These are phyloP conservation scores for Hylomyscus alleni DNA, from an alignment of 2,797 vertebrate genomes.

Conservation along the genomic window DNA sequence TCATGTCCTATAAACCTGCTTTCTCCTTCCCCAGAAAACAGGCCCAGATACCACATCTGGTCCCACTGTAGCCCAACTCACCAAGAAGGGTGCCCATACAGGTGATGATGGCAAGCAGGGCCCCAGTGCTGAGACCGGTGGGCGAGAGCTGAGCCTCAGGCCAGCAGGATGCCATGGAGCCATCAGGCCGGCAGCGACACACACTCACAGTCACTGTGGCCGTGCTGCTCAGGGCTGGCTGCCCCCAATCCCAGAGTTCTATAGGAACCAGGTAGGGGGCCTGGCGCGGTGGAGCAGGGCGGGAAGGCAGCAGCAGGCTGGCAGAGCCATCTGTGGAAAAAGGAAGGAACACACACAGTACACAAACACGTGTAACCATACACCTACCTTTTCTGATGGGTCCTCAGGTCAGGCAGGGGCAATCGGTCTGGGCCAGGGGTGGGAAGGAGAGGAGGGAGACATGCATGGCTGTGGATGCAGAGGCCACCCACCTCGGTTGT, in stretches of 20 bases:
- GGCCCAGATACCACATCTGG: not conserved
- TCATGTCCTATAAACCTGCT: constrained; percentile 77
- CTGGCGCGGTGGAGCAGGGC: constrained; percentile 89
- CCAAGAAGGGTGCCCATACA: constrained; percentile 94
- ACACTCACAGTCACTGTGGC: constrained; percentile 95
- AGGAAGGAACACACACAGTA: not conserved
- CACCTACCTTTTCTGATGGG: not conserved
- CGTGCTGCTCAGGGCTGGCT: constrained; percentile 93
- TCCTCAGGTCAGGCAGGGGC: not conserved
- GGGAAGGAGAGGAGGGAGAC: not conserved
- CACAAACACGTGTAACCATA: not conserved
- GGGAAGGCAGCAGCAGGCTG: constrained; percentile 92
- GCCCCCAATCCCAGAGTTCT: constrained; percentile 92
- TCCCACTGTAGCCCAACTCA: constrained; percentile 84
- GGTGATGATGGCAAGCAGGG: constrained; percentile 94
- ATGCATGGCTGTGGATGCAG: not conserved
- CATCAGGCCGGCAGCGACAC: constrained; percentile 94
- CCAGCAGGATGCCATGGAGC: constrained; percentile 88
- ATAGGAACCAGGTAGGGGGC: constrained; percentile 93
- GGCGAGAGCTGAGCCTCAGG: constrained; percentile 89
- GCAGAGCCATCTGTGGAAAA: constrained; percentile 93
- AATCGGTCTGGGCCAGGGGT: not conserved
- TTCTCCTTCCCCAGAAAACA: constrained; percentile 78
- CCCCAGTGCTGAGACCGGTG: constrained; percentile 94
- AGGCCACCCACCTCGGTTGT: constrained; percentile 92